phyloP scores from a whole-genome alignment of 2,888 invertebrate genomes.

The Cistogaster globosa region DNA sequence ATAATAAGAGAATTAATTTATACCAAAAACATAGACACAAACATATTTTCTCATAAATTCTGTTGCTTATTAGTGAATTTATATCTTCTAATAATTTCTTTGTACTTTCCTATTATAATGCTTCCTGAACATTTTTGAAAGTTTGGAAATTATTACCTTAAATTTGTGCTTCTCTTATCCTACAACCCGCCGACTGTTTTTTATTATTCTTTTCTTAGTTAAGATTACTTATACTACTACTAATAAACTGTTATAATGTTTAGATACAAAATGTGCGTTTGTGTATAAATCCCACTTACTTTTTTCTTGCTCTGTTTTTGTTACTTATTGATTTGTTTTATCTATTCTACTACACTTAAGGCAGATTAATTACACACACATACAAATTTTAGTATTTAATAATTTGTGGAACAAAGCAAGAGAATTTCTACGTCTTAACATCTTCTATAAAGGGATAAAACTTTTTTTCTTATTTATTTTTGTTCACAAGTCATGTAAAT shows the following conservation, averaged over 20 bases:
- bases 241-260: not conserved
- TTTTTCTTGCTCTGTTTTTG: not conserved
- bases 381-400: too few relatives aligned
- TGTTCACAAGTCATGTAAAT: constrained; percentile 30
- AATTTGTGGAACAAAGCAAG: not conserved
- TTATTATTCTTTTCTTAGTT: not conserved
- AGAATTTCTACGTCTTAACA: constrained; percentile 32
- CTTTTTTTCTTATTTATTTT: constrained; percentile 7
- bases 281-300: not conserved
- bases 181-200: not conserved
- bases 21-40: too few relatives aligned
- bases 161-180: not conserved
- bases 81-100: too few relatives aligned
- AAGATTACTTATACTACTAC: not conserved
- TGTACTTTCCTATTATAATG: too few relatives aligned
- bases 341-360: too few relatives aligned
- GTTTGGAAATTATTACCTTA: not conserved
- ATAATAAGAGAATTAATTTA: too few relatives aligned
- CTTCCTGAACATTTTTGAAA: too few relatives aligned
- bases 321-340: not conserved
- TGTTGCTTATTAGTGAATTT: too few relatives aligned
- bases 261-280: not conserved
- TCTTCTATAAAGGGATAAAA: constrained; percentile 20
- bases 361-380: too few relatives aligned
- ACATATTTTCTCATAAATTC: too few relatives aligned